Percentiles rank a stretch among this genome's conserved stretches.
phyloP scores from a whole-genome alignment of 2,888 invertebrate species.

The Holacanthella duospinosa region DNA sequence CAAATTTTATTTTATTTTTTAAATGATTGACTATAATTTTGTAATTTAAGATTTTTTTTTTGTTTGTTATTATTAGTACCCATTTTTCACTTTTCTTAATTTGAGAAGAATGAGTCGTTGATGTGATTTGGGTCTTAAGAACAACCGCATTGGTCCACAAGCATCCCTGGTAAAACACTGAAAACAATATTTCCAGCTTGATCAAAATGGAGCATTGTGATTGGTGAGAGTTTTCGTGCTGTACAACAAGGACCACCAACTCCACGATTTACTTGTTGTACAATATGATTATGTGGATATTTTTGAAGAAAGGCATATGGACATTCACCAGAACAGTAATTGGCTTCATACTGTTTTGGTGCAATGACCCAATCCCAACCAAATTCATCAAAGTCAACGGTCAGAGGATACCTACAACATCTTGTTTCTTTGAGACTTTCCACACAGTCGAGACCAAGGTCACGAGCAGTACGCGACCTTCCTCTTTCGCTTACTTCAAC shows the following conservation, averaged over 20 bases:
- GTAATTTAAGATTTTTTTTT: not conserved
- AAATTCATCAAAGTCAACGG: slow-evolving; percentile 86
- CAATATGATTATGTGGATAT: slow-evolving; percentile 77
- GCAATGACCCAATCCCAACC: slow-evolving; percentile 98
- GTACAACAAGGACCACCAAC: slow-evolving; percentile 85
- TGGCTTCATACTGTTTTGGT: slow-evolving; percentile 86
- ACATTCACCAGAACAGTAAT: slow-evolving; percentile 93
- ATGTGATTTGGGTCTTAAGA: no score
- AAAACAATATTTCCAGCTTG: slow-evolving; percentile 75
- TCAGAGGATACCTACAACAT: slow-evolving; percentile 88
- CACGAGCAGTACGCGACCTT: slow-evolving; percentile 60
- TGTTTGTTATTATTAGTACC: no score
- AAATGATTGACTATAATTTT: not conserved
- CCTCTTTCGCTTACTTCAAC: slow-evolving; percentile 47
- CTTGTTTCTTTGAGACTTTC: slow-evolving; percentile 67
- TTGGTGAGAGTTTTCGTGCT: slow-evolving; percentile 73
- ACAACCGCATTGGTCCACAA: slow-evolving; percentile 86
- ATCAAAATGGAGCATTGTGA: slow-evolving; percentile 86
- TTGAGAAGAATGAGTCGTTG: no score
- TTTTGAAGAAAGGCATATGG: slow-evolving; percentile 75
- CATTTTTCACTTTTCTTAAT: no score
- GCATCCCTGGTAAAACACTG: slow-evolving; percentile 84
- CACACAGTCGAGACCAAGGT: slow-evolving; percentile 70
- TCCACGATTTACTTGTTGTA: slow-evolving; percentile 63
- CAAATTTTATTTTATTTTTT: not conserved